phyloP scores from a whole-genome alignment of 1,140 invertebrate genomes.

The Pseudomyrmex pallidus region DNA sequence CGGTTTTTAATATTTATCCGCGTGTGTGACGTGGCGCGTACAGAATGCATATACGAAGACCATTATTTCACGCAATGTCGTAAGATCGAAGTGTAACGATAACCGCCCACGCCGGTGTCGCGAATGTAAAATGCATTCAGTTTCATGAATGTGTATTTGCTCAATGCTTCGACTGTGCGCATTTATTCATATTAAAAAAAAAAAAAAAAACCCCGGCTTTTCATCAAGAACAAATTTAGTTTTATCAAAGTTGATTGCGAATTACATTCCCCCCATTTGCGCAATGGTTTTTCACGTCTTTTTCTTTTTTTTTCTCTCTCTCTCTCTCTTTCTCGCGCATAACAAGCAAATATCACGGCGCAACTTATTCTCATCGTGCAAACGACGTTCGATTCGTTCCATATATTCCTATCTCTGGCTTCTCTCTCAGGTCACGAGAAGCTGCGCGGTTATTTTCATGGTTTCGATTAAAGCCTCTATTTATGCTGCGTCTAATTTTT shows the following conservation, averaged over 20 bases:
- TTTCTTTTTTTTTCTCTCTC: no score
- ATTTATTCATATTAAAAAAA: conserved; percentile 1
- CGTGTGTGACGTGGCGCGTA: background rate
- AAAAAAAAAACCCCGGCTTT: background rate
- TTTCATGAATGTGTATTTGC: conserved; percentile 38
- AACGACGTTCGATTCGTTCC: conserved; percentile 31
- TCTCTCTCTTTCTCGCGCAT: background rate
- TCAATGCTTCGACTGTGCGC: background rate
- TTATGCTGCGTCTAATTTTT: conserved; percentile 17
- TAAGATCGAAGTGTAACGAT: conserved; percentile 48
- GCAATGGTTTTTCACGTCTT: no score
- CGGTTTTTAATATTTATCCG: conserved; percentile 41
- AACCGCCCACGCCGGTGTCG: conserved; percentile 17
- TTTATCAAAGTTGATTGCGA: background rate
- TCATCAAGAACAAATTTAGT: conserved; percentile 11
- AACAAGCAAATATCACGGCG: background rate
- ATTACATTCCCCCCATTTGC: background rate
- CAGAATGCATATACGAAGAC: conserved; percentile 25
- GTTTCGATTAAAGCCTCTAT: background rate
- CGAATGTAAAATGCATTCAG: conserved; percentile 7
- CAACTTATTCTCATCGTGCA: background rate
- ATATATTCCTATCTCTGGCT: background rate
- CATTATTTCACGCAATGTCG: conserved; percentile 47
- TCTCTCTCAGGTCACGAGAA: background rate
- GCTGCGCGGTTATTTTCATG: conserved; percentile 31